These are phyloP conservation scores for Thalassaphorura encarpata DNA, from an alignment of 1,140 invertebrate species.

Conservation along the genomic window DNA sequence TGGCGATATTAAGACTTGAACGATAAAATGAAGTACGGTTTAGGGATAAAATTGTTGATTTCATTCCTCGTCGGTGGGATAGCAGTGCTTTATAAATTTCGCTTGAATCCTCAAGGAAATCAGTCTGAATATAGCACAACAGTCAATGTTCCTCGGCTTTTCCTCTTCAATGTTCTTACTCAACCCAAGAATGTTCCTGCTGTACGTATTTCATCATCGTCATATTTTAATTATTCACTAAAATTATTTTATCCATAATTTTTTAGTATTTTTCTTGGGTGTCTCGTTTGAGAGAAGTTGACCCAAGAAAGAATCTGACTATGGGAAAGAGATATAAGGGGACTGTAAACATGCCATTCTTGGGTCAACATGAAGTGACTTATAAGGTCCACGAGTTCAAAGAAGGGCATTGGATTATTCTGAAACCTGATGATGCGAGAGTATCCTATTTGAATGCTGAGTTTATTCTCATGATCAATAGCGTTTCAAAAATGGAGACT, in stretches of 20 bases:
- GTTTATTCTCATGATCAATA: conserved; percentile 19
- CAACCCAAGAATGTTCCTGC: conserved; percentile 24
- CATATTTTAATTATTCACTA: background rate
- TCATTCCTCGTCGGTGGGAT: conserved; percentile 26
- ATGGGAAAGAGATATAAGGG: conserved; percentile 25
- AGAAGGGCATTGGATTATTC: conserved; percentile 22
- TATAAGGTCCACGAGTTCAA: conserved; percentile 23
- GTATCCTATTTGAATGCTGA: conserved; percentile 26
- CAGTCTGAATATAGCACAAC: conserved; percentile 21
- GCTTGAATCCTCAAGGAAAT: conserved; percentile 12
- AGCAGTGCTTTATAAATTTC: conserved; percentile 24
- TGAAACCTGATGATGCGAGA: conserved; percentile 15
- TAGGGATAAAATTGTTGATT: conserved; percentile 27
- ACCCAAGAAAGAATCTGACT: conserved; percentile 19
- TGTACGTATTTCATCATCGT: conserved; percentile 11
- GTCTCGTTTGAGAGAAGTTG: conserved; percentile 9
- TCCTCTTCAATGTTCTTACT: conserved; percentile 25
- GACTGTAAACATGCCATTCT: conserved; percentile 24
- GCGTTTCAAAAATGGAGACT: conserved; percentile 15
- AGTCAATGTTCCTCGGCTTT: conserved; percentile 19
- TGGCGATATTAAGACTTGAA: too few species aligned
- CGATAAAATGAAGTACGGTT: conserved; percentile 27
- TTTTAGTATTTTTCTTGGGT: conserved; percentile 30
- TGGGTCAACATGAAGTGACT: conserved; percentile 24
- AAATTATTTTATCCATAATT: background rate